Percentiles rank a stretch among this genome's conserved stretches.
phyloP scores from a whole-genome alignment of 2,113 vertebrate genomes.

The Spilogale gracilis region DNA sequence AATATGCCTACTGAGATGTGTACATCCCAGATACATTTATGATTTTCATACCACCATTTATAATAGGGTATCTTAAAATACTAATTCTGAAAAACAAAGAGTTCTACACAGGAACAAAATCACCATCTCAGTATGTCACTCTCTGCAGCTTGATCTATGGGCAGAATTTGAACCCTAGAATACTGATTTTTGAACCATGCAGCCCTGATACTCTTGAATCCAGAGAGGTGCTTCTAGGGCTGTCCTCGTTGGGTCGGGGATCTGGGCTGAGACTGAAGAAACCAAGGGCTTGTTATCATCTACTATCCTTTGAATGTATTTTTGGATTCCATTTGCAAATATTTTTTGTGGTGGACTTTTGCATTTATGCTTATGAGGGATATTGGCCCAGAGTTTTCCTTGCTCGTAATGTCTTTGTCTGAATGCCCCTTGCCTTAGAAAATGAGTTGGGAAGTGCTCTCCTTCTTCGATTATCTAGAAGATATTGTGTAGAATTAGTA shows the following conservation, averaged over 20 bases:
- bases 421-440: not conserved
- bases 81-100: not conserved
- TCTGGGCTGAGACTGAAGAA: not conserved
- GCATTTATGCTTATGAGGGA: not conserved
- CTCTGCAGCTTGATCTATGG: not conserved
- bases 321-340: conserved; percentile 1
- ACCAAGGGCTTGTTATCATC: not conserved
- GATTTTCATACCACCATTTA: not conserved
- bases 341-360: conserved; percentile 30
- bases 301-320: not conserved
- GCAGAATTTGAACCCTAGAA: not conserved
- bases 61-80: not conserved
- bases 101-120: not conserved
- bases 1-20: not conserved
- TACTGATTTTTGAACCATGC: not conserved
- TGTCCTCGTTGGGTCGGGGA: not conserved
- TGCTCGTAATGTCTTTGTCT: not conserved
- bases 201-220: not conserved
- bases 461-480: not conserved
- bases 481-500: not conserved
- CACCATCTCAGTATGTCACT: not conserved
- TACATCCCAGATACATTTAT: not conserved
- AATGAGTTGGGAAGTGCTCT: not conserved
- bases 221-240: not conserved
- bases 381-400: not conserved